Evolutionary conservation across 2,888 invertebrate species (phyloP).

Genomic region (Bellardia pandia): DNA sequence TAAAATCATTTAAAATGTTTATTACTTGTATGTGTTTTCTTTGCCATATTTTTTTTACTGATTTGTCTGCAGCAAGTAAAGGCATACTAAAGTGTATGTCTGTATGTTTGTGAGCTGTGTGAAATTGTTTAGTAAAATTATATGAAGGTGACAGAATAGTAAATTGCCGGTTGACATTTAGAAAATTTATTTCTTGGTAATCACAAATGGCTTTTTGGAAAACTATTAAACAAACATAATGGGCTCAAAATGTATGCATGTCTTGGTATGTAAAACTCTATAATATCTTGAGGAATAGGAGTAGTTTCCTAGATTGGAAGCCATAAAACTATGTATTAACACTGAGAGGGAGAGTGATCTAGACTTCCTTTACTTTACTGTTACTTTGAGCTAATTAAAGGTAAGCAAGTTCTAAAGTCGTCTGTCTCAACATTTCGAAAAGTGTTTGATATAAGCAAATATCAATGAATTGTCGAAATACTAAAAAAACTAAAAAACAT

Average conservation of each 20-base stretch:
- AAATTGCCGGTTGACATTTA: conserved; percentile 59
- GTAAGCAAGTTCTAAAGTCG: not conserved
- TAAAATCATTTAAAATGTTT: conserved; percentile 66
- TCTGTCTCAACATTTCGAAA: not conserved
- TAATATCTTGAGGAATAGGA: no score
- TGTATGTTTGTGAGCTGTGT: not conserved
- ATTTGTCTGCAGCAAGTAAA: not conserved
- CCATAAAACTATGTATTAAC: no score
- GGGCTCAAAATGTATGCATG: conserved; percentile 3
- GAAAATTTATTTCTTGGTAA: conserved; percentile 54
- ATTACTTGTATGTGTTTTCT: conserved; percentile 46
- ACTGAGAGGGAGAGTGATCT: no score
- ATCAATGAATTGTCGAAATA: conserved; percentile 15
- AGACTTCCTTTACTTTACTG: not conserved
- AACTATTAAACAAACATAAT: conserved; percentile 7
- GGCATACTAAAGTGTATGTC: not conserved
- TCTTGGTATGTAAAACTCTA: not conserved
- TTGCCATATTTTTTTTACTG: not conserved
- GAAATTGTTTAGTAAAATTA: conserved; percentile 43
- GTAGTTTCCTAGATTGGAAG: no score
- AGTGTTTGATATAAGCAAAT: conserved; percentile 19
- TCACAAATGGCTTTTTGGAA: not conserved
- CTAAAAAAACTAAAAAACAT: conserved; percentile 40
- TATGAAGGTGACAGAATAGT: conserved; percentile 58
- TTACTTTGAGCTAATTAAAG: conserved; percentile 6